Conservation (phyloP, 1,140 invertebrate species). For the Trichomalopsis sarcophagae region DNA sequence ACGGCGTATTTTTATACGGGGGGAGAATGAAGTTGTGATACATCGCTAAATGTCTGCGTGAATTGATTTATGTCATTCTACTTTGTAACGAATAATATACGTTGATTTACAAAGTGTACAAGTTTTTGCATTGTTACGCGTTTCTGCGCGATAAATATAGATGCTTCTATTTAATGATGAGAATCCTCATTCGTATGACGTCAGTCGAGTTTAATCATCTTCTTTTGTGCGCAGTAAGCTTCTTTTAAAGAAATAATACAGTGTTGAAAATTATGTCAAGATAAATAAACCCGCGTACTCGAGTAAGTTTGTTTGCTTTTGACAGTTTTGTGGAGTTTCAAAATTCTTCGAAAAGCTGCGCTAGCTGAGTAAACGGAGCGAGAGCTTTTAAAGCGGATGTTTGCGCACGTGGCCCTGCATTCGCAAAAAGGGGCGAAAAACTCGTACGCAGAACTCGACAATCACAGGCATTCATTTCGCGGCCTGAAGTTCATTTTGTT, state of each 20-base stretch:
- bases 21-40: slow-evolving; percentile 5
- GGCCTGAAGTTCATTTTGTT: slow-evolving; percentile 31
- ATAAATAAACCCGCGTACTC: not conserved
- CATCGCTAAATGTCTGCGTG: not conserved
- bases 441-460: slow-evolving; percentile 21
- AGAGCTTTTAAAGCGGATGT: slow-evolving; percentile 34
- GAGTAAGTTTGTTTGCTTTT: not conserved
- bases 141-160: not conserved
- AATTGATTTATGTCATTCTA: slow-evolving; percentile 25
- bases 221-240: not conserved
- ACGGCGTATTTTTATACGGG: not conserved
- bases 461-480: slow-evolving; percentile 43
- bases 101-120: not conserved
- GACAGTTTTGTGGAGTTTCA: not conserved
- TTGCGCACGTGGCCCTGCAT: slow-evolving; percentile 35
- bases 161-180: not conserved
- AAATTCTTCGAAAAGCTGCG: not conserved
- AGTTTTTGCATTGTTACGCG: not conserved
- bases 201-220: slow-evolving; percentile 8
- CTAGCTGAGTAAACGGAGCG: slow-evolving; percentile 26
- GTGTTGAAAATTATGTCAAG: slow-evolving; percentile 3
- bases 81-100: slow-evolving; percentile 3
- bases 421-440: slow-evolving; percentile 32
- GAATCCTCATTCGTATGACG: not conserved
- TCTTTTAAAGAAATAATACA: not conserved